A percentile compares a stretch with the other conserved stretches of the same genome.
Evolutionary conservation across 2,888 invertebrate species (phyloP).

Genomic region (Caenorhabditis panamensis): DNA sequence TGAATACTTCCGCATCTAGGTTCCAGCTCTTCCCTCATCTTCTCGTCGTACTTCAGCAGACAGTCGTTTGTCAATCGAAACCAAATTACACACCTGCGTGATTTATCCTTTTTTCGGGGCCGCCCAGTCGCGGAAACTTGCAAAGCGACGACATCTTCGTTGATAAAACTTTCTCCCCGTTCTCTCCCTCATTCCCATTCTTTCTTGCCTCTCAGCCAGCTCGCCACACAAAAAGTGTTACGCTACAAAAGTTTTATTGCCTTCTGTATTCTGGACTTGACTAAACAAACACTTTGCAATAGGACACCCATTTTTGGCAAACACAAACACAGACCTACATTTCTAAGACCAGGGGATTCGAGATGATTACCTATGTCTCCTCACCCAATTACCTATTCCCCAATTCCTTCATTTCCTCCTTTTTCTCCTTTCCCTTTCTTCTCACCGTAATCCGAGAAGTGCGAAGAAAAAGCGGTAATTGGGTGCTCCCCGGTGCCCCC

Average conservation of each 20-base stretch:
- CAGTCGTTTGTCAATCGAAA: constrained; percentile 56
- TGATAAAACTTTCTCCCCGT: constrained; percentile 21
- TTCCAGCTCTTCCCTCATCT: neutral
- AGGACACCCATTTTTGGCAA: constrained; percentile 15
- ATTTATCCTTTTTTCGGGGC: constrained; percentile 41
- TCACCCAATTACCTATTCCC: constrained; percentile 10
- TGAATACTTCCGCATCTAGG: neutral
- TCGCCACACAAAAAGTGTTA: constrained; percentile 30
- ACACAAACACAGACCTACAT: constrained; percentile 8
- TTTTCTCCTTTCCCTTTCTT: constrained; percentile 2
- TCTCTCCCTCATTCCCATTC: neutral
- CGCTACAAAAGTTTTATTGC: constrained; percentile 48
- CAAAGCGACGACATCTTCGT: constrained; percentile 28
- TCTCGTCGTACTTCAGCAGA: constrained; percentile 5
- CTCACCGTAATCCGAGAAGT: constrained; percentile 42
- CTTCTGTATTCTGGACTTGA: constrained; percentile 15
- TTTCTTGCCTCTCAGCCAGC: neutral
- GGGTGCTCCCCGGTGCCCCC: constrained; percentile 16
- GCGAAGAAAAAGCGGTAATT: constrained; percentile 31
- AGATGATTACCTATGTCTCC: constrained; percentile 13
- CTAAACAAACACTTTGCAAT: constrained; percentile 18
- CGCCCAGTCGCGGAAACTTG: constrained; percentile 32
- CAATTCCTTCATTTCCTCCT: no score
- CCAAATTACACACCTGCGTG: constrained; percentile 57
- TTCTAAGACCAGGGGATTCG: neutral